A percentile compares a stretch with the other conserved stretches of the same genome.
phyloP scores from a whole-genome alignment of 2,113 vertebrate genomes.

The Dasyornis broadbenti region DNA sequence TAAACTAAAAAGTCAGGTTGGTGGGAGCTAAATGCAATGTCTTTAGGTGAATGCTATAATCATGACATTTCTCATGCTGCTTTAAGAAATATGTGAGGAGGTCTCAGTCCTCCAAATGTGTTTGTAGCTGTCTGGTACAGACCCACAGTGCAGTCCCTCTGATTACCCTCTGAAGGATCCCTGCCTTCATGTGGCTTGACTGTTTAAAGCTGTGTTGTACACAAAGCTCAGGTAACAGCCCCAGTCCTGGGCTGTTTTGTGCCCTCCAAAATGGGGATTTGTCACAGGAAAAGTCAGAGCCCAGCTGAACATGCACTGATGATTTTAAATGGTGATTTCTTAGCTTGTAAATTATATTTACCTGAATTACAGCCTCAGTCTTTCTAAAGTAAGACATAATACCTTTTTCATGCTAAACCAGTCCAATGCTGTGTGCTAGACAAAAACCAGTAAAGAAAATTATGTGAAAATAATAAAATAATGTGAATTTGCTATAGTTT shows the following conservation, averaged over 20 bases:
- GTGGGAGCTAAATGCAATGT: neutral
- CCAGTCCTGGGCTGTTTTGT: neutral
- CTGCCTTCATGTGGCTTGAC: fast-evolving
- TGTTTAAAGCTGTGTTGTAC: neutral
- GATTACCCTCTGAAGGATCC: neutral
- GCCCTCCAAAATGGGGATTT: neutral
- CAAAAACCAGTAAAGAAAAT: neutral
- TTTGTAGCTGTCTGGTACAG: neutral
- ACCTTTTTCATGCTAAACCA: neutral
- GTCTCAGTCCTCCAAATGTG: neutral
- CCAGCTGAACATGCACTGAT: neutral
- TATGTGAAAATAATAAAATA: neutral
- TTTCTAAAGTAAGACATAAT: neutral
- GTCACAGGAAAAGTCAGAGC: neutral
- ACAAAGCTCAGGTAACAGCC: neutral
- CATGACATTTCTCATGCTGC: neutral
- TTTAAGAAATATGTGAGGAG: neutral
- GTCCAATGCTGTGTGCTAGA: neutral
- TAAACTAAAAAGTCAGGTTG: neutral
- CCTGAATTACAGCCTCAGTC: neutral
- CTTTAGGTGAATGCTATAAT: neutral
- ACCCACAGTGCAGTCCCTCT: neutral
- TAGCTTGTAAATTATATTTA: neutral
- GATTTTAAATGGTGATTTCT: neutral
- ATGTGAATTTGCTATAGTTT: neutral